These are phyloP conservation scores for Artibeus jamaicensis DNA, from an alignment of 2,797 vertebrate species.

Conservation along the genomic window DNA sequence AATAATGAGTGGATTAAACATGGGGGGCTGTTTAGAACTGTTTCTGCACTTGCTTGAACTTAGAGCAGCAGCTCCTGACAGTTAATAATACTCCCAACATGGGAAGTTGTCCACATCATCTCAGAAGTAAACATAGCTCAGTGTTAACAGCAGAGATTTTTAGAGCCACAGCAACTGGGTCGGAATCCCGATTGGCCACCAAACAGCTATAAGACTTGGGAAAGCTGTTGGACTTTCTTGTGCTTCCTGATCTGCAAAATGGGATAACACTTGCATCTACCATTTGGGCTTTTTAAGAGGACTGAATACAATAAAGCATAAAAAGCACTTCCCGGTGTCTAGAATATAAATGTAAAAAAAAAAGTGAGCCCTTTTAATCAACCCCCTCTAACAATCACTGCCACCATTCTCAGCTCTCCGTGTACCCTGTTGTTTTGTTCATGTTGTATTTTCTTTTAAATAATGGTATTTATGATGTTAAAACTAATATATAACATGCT, in stretches of 20 bases:
- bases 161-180: not conserved
- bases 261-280: not conserved
- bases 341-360: not conserved
- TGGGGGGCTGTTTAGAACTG: not conserved
- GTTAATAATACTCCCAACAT: not conserved
- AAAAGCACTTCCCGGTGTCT: not conserved
- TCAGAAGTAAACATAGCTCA: not conserved
- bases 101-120: not conserved
- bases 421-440: not conserved
- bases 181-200: not conserved
- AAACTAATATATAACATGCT: not conserved
- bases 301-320: not conserved
- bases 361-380: not conserved
- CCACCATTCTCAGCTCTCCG: not conserved
- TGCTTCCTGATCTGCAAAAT: not conserved
- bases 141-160: not conserved
- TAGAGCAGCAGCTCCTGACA: not conserved
- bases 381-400: not conserved
- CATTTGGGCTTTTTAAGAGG: not conserved
- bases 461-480: not conserved
- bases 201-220: not conserved
- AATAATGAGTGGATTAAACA: not conserved
- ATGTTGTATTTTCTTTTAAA: slow-evolving; percentile 24
- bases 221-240: not conserved
- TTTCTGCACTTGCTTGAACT: not conserved